Evolutionary conservation across 2,797 vertebrate species (phyloP).

Genomic region (Hirundo rustica): DNA sequence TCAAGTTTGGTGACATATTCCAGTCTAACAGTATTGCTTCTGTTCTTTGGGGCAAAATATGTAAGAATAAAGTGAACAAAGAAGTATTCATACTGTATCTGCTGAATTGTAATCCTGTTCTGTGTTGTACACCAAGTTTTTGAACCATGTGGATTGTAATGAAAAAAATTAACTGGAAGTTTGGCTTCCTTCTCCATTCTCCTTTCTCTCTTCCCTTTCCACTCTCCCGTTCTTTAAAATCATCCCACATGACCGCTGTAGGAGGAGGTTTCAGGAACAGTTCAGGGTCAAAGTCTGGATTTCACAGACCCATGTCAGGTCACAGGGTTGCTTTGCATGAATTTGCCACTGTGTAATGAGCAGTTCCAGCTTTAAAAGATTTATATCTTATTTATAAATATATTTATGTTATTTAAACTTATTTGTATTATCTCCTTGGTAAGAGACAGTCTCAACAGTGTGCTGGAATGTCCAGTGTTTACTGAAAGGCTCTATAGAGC

Average conservation of each 20-base stretch:
- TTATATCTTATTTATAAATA: not conserved
- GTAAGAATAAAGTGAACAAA: conserved; percentile 60
- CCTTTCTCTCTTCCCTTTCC: not conserved
- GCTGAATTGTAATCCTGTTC: conserved; percentile 18
- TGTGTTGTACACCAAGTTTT: conserved; percentile 20
- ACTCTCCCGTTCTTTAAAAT: not conserved
- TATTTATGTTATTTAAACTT: not conserved
- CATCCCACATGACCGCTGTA: not conserved
- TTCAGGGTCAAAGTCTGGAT: conserved; percentile 14
- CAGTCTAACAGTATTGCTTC: conserved; percentile 59
- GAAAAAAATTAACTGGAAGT: conserved; percentile 12
- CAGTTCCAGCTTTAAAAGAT: not conserved
- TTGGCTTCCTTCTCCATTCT: not conserved
- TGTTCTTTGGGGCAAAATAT: conserved; percentile 54
- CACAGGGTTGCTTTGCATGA: not conserved
- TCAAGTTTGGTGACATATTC: conserved; percentile 76
- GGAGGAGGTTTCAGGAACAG: not conserved
- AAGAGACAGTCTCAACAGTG: not conserved
- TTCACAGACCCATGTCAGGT: not conserved
- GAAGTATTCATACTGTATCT: conserved; percentile 30
- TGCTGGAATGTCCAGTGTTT: not conserved
- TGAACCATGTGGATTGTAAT: not conserved
- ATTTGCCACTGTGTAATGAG: not conserved
- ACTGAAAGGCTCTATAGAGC: not conserved
- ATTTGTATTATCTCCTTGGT: not conserved